A percentile compares a stretch with the other conserved stretches of the same genome.
phyloP scores from a whole-genome alignment of 2,888 invertebrate species.

The Lasius fuliginosus region DNA sequence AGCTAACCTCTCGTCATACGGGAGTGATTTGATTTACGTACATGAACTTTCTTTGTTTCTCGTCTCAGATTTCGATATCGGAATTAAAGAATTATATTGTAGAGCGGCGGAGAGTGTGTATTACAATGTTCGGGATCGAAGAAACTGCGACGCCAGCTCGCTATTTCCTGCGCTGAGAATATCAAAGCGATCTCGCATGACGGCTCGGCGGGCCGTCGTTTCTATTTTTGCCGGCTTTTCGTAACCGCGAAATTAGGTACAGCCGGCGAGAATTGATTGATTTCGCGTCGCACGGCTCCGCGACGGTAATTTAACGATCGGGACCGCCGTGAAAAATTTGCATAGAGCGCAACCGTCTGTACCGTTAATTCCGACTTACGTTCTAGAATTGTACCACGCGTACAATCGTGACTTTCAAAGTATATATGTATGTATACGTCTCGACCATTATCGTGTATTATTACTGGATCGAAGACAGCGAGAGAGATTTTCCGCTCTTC shows the following conservation, averaged over 20 bases:
- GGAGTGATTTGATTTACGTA: background rate
- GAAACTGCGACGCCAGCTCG: constrained; percentile 40
- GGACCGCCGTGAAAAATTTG: constrained; percentile 50
- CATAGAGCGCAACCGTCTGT: constrained; percentile 36
- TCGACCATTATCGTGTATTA: constrained; percentile 11
- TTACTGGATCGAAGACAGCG: constrained; percentile 14
- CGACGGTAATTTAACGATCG: constrained; percentile 77
- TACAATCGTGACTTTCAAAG: constrained; percentile 26
- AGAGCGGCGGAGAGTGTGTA: background rate
- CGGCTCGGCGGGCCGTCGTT: constrained; percentile 41
- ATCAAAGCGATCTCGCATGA: constrained; percentile 38
- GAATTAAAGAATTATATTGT: constrained; percentile 16
- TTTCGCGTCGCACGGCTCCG: constrained; percentile 78
- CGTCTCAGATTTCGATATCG: background rate
- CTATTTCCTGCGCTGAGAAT: constrained; percentile 57
- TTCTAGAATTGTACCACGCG: constrained; percentile 28
- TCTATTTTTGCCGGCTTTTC: constrained; percentile 74
- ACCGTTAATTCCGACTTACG: constrained; percentile 30
- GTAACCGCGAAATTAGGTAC: constrained; percentile 75
- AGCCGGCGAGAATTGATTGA: constrained; percentile 81
- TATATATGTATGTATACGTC: background rate
- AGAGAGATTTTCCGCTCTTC: background rate
- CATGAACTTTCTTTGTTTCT: background rate
- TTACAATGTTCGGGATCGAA: constrained; percentile 41
- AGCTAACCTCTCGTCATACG: background rate